A percentile compares a stretch with the other conserved stretches of the same genome.
phyloP scores from a whole-genome alignment of 2,888 invertebrate genomes.

The Noctua comes region DNA sequence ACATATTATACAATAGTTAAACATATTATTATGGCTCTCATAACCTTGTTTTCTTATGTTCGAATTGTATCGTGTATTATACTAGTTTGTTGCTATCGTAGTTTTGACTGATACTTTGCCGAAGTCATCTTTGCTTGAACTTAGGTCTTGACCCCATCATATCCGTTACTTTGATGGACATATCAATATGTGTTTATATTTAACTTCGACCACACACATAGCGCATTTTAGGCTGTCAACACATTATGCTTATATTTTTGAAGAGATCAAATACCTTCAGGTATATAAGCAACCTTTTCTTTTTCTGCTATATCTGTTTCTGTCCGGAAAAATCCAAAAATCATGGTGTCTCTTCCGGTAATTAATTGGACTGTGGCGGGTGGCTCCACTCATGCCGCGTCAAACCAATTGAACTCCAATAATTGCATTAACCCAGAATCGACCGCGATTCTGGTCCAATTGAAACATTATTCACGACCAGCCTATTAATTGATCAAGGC shows the following conservation, averaged over 20 bases:
- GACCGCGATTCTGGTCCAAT: conserved; percentile 68
- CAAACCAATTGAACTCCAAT: conserved; percentile 76
- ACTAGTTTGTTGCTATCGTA: conserved; percentile 5
- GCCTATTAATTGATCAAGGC: conserved; percentile 55
- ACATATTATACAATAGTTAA: background rate
- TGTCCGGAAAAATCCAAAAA: background rate
- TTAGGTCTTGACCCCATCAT: conserved; percentile 28
- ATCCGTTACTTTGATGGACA: conserved; percentile 1
- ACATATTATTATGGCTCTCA: background rate
- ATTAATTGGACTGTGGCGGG: conserved; percentile 72
- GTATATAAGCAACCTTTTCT: too few species aligned
- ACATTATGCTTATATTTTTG: background rate
- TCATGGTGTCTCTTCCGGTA: conserved; percentile 45
- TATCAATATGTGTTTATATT: conserved; percentile 10
- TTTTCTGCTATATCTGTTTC: background rate
- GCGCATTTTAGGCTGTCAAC: background rate
- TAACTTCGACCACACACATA: conserved; percentile 44
- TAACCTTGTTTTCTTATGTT: background rate
- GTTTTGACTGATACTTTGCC: conserved; percentile 18
- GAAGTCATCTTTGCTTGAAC: conserved; percentile 31
- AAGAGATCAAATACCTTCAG: background rate
- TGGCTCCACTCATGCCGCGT: conserved; percentile 66
- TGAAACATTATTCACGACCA: conserved; percentile 67
- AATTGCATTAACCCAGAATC: conserved; percentile 77
- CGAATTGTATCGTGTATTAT: background rate